Conservation (phyloP, 2,888 invertebrate species). For the Eumacrocentrus americanus region DNA sequence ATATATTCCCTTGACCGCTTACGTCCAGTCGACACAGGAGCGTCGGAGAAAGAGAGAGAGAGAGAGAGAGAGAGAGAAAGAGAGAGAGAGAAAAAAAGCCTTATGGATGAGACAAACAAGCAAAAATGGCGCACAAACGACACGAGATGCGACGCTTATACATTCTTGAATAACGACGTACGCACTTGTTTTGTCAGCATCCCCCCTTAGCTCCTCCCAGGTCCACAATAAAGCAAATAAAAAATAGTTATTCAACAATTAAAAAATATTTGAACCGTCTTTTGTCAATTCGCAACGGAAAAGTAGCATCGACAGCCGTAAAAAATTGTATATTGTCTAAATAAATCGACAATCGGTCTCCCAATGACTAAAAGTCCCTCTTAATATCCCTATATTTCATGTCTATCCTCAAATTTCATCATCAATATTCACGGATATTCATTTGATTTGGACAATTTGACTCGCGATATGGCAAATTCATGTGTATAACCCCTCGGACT, state of each 20-base stretch:
- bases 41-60: conserved; percentile 18
- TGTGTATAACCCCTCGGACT: neutral
- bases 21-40: neutral
- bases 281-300: no score
- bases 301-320: no score
- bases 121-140: conserved; percentile 29
- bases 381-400: neutral
- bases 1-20: neutral
- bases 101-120: conserved; percentile 23
- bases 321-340: neutral
- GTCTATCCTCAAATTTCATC: no score
- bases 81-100: conserved; percentile 32
- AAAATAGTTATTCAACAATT: no score
- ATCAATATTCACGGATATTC: no score
- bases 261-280: no score
- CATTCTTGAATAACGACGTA: conserved; percentile 12
- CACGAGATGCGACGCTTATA: conserved; percentile 23
- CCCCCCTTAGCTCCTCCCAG: neutral
- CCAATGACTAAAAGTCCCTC: neutral
- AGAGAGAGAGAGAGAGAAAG: conserved; percentile 34
- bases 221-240: neutral
- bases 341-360: neutral
- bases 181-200: conserved; percentile 29
- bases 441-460: no score
- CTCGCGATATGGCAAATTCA: neutral